Percentiles rank a stretch among this genome's conserved stretches.
Conservation (phyloP, 2,113 vertebrate species). For the Oxyura jamaicensis region DNA sequence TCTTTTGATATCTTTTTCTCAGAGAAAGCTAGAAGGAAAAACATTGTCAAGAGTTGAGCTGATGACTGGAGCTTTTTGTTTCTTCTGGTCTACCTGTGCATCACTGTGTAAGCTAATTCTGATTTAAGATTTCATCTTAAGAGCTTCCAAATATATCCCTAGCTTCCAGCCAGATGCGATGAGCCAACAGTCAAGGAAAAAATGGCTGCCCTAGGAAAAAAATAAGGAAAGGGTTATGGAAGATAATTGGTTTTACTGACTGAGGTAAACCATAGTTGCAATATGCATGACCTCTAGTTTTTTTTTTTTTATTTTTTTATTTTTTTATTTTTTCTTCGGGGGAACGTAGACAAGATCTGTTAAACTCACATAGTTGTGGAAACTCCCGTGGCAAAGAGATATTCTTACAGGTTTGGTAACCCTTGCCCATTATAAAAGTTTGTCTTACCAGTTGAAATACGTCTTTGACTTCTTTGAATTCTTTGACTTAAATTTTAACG, state of each 20-base stretch:
- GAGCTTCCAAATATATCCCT: background rate
- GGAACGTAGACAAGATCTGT: background rate
- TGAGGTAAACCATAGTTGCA: conserved; percentile 1
- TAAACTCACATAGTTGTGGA: background rate
- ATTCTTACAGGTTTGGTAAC: background rate
- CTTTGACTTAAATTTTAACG: background rate
- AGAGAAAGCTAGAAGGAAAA: background rate
- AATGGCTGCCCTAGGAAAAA: background rate
- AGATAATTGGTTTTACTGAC: background rate
- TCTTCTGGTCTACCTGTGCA: background rate
- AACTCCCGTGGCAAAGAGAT: background rate
- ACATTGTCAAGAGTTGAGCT: background rate
- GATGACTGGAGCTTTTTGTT: background rate
- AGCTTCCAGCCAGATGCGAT: background rate
- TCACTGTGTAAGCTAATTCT: background rate
- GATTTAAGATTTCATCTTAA: background rate
- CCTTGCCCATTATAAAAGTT: background rate
- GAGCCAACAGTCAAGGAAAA: background rate
- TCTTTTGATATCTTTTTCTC: background rate
- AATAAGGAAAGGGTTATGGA: background rate
- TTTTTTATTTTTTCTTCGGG: background rate
- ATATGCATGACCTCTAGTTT: background rate
- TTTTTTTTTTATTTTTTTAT: no score
- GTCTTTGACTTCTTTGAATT: background rate
- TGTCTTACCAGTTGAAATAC: background rate